These are phyloP conservation scores for Triops cancriformis DNA, from an alignment of 1,140 invertebrate genomes.

Conservation along the genomic window DNA sequence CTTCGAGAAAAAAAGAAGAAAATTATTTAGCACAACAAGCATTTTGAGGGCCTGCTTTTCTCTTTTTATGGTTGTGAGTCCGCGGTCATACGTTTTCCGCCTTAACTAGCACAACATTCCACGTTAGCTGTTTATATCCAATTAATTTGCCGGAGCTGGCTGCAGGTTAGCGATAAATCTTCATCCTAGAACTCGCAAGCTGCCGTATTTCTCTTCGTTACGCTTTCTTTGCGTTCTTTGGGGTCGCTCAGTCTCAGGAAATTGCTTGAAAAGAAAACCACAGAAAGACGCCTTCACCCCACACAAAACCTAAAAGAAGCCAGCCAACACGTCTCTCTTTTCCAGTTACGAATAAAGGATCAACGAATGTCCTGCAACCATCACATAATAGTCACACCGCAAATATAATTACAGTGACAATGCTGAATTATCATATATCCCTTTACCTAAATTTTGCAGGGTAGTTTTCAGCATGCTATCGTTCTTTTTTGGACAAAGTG, in stretches of 20 bases:
- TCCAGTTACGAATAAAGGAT: background rate
- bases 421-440: background rate
- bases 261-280: background rate
- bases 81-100: background rate
- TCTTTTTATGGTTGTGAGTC: background rate
- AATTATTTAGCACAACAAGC: background rate
- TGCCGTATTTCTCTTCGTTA: background rate
- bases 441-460: background rate
- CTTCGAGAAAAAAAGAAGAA: background rate
- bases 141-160: background rate
- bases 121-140: background rate
- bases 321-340: background rate
- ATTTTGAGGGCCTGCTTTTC: background rate
- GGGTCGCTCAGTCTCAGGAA: background rate
- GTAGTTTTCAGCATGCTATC: background rate
- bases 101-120: constrained; percentile 5
- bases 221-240: background rate
- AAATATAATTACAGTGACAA: constrained; percentile 7
- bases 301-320: background rate
- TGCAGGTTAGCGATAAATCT: constrained; percentile 6
- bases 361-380: background rate
- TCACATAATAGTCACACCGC: background rate
- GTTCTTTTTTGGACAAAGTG: background rate
- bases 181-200: background rate
- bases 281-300: background rate